Percentiles rank a stretch among this genome's conserved stretches.
These are phyloP conservation scores for Harpalus rufipes DNA, from an alignment of 2,888 invertebrate genomes.

Conservation along the genomic window DNA sequence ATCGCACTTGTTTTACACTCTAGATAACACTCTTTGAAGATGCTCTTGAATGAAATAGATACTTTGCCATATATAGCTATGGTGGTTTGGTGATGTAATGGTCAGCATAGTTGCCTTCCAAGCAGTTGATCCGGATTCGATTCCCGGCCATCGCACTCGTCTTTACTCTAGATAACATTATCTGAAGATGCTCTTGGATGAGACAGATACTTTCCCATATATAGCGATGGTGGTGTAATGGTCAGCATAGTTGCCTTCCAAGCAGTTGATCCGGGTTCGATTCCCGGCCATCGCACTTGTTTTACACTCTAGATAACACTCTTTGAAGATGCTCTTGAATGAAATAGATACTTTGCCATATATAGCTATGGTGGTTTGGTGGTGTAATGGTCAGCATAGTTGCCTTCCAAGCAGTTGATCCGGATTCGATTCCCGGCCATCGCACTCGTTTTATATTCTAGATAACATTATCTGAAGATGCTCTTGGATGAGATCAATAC, in stretches of 20 bases:
- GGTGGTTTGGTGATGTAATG: conserved; percentile 67
- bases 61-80: no score
- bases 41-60: no score
- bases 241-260: conserved; percentile 66
- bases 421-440: no score
- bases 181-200: neutral
- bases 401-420: no score
- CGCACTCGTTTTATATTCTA: no score
- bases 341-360: no score
- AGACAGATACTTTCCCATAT: neutral
- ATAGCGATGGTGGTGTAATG: conserved; percentile 65
- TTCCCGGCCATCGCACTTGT: conserved; percentile 66
- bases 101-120: conserved; percentile 67
- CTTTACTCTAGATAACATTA: neutral
- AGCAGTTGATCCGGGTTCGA: conserved; percentile 66
- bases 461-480: no score
- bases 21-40: neutral
- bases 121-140: conserved; percentile 67
- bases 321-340: no score
- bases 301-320: neutral
- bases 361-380: conserved; percentile 76
- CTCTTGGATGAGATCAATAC: no score
- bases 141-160: conserved; percentile 60
- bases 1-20: conserved; percentile 73
- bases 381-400: no score